Evolutionary conservation across 2,888 invertebrate species (phyloP).

Genomic region (Cantharis rustica): DNA sequence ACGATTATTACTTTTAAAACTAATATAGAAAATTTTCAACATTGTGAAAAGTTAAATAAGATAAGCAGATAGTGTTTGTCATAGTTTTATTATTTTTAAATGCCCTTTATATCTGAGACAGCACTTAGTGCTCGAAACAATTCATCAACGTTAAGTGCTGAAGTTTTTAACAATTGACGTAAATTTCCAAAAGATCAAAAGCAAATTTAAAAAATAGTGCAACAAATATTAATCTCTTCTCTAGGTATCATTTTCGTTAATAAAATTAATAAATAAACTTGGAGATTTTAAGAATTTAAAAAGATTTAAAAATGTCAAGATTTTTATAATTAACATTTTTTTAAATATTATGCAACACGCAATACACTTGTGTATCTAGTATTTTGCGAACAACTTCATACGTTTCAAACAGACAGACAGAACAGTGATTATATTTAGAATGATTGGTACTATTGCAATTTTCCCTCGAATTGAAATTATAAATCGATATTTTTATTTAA

Average conservation of each 20-base stretch:
- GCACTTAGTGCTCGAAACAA: not conserved
- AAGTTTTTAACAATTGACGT: not conserved
- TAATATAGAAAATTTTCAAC: not conserved
- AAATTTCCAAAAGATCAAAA: not conserved
- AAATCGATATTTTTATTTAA: not conserved
- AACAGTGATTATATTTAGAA: too few relatives aligned
- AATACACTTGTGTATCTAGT: too few relatives aligned
- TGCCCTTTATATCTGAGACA: not conserved
- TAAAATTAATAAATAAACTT: too few relatives aligned
- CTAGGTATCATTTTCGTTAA: not conserved
- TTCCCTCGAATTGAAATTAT: too few relatives aligned
- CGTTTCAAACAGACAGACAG: too few relatives aligned
- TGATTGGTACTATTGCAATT: too few relatives aligned
- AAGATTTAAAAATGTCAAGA: too few relatives aligned
- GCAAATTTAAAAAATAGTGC: not conserved
- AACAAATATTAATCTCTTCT: not conserved
- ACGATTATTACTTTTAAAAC: not conserved
- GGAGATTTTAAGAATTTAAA: too few relatives aligned
- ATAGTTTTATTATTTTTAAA: not conserved
- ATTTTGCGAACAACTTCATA: too few relatives aligned
- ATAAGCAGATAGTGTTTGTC: not conserved
- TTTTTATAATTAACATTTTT: too few relatives aligned
- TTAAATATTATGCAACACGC: too few relatives aligned
- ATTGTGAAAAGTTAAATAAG: not conserved
- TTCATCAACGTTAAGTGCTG: not conserved